Evolutionary conservation across 1,140 invertebrate species (phyloP).

Genomic region (Nebria ingens): DNA sequence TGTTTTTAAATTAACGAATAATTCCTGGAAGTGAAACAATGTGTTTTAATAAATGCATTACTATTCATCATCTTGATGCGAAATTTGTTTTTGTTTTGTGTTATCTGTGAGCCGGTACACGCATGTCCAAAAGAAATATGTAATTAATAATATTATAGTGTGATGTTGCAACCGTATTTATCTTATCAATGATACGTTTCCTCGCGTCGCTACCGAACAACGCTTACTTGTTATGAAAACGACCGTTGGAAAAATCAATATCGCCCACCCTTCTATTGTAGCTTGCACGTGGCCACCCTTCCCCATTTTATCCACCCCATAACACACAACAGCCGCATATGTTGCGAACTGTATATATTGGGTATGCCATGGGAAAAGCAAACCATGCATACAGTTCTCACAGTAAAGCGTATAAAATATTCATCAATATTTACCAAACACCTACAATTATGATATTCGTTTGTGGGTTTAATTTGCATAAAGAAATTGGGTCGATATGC

Average conservation of each 20-base stretch:
- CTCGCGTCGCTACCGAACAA: background rate
- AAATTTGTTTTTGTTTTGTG: no score
- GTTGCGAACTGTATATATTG: background rate
- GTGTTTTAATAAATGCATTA: no score
- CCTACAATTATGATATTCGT: no score
- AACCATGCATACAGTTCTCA: background rate
- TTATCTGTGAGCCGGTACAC: no score
- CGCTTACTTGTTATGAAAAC: background rate
- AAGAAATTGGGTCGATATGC: background rate
- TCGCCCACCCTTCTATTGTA: background rate
- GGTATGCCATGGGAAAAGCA: background rate
- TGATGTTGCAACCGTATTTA: background rate
- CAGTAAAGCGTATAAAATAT: background rate
- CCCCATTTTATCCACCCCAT: background rate
- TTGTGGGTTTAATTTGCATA: background rate
- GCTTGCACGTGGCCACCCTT: background rate
- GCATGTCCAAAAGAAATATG: no score
- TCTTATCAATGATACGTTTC: background rate
- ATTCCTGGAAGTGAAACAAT: no score
- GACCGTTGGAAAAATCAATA: conserved; percentile 6
- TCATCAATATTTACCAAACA: conserved; percentile 2
- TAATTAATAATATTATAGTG: background rate
- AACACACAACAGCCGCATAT: background rate
- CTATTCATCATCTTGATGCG: no score
- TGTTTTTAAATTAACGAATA: no score